phyloP scores from a whole-genome alignment of 1,140 invertebrate genomes.

The Coenobita brevimanus region DNA sequence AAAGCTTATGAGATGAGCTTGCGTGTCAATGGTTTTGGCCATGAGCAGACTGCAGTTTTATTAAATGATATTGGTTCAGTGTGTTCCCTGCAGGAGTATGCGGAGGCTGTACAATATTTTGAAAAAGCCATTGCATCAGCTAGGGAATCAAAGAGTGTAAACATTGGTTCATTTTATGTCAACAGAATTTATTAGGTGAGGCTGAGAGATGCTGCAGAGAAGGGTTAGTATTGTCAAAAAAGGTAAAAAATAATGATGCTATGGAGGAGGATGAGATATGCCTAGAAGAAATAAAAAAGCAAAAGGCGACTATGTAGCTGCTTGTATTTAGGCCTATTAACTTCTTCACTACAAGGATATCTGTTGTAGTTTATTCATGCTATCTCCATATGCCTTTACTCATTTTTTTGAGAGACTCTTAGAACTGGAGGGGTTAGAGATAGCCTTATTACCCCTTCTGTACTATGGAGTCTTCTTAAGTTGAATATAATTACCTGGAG shows the following conservation, averaged over 20 bases:
- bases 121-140: slow-evolving; percentile 82
- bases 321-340: too few relatives aligned
- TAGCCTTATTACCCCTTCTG: too few relatives aligned
- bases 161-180: slow-evolving; percentile 84
- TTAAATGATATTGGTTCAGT: slow-evolving; percentile 90
- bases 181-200: slow-evolving; percentile 81
- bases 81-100: slow-evolving; percentile 79
- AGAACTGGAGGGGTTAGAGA: too few relatives aligned
- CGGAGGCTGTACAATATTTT: slow-evolving; percentile 82
- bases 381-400: too few relatives aligned
- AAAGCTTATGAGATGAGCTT: slow-evolving; percentile 79
- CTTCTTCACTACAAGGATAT: too few relatives aligned
- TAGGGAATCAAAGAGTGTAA: slow-evolving; percentile 78
- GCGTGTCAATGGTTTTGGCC: slow-evolving; percentile 79
- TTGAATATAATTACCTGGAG: too few relatives aligned
- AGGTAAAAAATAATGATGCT: slow-evolving; percentile 79
- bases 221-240: slow-evolving; percentile 81
- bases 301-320: too few relatives aligned
- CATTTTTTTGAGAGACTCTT: too few relatives aligned
- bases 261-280: slow-evolving; percentile 81
- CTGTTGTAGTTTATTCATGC: too few relatives aligned
- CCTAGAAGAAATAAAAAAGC: slow-evolving; percentile 72
- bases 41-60: slow-evolving; percentile 84
- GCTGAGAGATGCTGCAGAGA: slow-evolving; percentile 83
- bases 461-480: too few relatives aligned